These are phyloP conservation scores for Spinibarbus caldwelli DNA, from an alignment of 2,797 vertebrate genomes.

Conservation along the genomic window DNA sequence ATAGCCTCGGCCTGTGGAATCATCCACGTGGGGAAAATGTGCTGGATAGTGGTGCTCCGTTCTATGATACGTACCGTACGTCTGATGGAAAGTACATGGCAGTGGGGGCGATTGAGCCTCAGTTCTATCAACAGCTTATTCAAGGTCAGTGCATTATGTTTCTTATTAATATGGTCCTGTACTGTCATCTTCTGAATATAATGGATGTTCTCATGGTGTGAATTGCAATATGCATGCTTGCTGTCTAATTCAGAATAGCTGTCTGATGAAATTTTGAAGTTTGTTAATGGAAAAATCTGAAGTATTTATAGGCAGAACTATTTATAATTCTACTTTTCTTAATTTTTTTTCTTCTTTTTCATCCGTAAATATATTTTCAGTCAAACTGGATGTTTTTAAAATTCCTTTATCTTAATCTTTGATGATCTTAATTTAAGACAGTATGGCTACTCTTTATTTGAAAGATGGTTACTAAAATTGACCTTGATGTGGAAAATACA, in stretches of 20 bases:
- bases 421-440: neutral
- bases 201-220: neutral
- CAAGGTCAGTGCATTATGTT: slow-evolving; percentile 75
- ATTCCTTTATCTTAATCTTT: neutral
- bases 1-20: slow-evolving; percentile 79
- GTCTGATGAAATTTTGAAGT: neutral
- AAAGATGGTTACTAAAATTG: neutral
- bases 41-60: slow-evolving; percentile 89
- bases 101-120: slow-evolving; percentile 90
- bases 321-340: too few species aligned
- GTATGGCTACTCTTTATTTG: neutral
- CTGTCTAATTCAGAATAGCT: neutral
- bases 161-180: neutral
- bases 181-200: neutral
- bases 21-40: slow-evolving; percentile 85
- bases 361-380: too few species aligned
- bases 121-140: slow-evolving; percentile 87
- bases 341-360: neutral
- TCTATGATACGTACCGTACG: slow-evolving; percentile 90
- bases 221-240: neutral
- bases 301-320: neutral
- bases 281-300: neutral
- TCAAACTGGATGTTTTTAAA: neutral
- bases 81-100: slow-evolving; percentile 88
- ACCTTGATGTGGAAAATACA: neutral